These are phyloP conservation scores for Scaptomyza graminum DNA, from an alignment of 1,140 invertebrate species.

Conservation along the genomic window DNA sequence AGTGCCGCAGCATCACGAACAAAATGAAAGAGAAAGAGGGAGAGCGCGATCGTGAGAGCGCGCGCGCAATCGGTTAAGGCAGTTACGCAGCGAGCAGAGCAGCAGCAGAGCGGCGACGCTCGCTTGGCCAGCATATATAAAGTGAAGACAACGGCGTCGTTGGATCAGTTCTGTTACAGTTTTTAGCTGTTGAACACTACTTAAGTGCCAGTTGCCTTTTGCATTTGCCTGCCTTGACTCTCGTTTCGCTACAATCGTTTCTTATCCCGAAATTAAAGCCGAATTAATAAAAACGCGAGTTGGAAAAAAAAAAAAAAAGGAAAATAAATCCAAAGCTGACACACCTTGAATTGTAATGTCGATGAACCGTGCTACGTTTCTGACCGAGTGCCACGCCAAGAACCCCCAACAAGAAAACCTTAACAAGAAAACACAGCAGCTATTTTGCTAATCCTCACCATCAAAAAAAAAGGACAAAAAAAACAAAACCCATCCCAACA, in stretches of 20 bases:
- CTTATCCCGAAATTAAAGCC: not conserved
- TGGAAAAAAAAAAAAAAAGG: conserved; percentile 1
- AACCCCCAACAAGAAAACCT: conserved; percentile 34
- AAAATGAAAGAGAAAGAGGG: conserved; percentile 4
- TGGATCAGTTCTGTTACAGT: conserved; percentile 75
- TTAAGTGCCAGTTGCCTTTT: conserved; percentile 44
- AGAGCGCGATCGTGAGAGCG: conserved; percentile 21
- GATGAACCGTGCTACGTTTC: conserved; percentile 76
- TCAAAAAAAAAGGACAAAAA: not conserved
- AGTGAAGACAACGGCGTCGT: conserved; percentile 53
- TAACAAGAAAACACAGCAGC: conserved; percentile 10
- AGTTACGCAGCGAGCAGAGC: conserved; percentile 17
- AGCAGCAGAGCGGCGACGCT: conserved; percentile 1
- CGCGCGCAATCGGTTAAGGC: conserved; percentile 3
- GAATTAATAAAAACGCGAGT: not conserved
- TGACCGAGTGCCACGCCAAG: conserved; percentile 64
- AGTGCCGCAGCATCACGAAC: not conserved
- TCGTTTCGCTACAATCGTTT: conserved; percentile 9
- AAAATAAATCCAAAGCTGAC: conserved; percentile 21
- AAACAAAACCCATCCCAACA: not conserved
- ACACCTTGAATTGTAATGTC: conserved; percentile 79
- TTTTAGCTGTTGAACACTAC: conserved; percentile 79
- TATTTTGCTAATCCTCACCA: not conserved
- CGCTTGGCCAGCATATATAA: conserved; percentile 58
- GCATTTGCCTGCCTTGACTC: not conserved